phyloP scores from a whole-genome alignment of 2,888 invertebrate species.

The Syrista parreyssii region DNA sequence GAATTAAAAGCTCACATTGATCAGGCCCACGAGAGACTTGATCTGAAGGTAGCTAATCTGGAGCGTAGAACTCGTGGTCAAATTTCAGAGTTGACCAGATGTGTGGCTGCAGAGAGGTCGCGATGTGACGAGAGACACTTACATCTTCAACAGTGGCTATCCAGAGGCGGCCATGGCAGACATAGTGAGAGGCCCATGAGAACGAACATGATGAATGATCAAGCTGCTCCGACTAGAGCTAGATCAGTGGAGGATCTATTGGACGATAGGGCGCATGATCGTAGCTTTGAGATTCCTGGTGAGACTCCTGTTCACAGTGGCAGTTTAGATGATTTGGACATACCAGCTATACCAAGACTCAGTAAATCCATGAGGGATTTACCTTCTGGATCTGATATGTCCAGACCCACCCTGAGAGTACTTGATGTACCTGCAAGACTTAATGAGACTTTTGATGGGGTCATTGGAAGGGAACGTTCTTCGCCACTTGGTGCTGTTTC shows the following conservation, averaged over 20 bases:
- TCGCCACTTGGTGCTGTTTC: conserved; percentile 48
- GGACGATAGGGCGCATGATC: conserved; percentile 65
- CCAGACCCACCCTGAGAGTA: conserved; percentile 44
- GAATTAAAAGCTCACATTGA: conserved; percentile 83
- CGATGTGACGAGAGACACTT: conserved; percentile 74
- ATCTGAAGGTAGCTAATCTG: conserved; percentile 83
- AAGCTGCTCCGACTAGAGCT: conserved; percentile 72
- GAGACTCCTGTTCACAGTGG: conserved; percentile 51
- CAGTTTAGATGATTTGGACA: conserved; percentile 56
- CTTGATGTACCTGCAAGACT: conserved; percentile 44
- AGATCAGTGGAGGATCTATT: conserved; percentile 77
- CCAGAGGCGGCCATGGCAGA: conserved; percentile 73
- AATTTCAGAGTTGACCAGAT: conserved; percentile 76
- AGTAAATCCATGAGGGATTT: conserved; percentile 54
- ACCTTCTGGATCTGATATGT: conserved; percentile 38
- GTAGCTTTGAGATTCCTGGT: conserved; percentile 57
- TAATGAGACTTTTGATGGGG: conserved; percentile 57
- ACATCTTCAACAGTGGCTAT: conserved; percentile 78
- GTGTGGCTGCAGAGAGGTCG: conserved; percentile 74
- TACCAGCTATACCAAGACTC: conserved; percentile 56
- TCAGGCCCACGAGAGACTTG: conserved; percentile 82
- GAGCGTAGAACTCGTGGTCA: conserved; percentile 80
- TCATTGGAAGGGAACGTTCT: conserved; percentile 46
- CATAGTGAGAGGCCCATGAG: conserved; percentile 70
- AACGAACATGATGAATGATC: conserved; percentile 65